A percentile compares a stretch with the other conserved stretches of the same genome.
phyloP scores from a whole-genome alignment of 2,113 vertebrate genomes.

The Halcyon malimbica region DNA sequence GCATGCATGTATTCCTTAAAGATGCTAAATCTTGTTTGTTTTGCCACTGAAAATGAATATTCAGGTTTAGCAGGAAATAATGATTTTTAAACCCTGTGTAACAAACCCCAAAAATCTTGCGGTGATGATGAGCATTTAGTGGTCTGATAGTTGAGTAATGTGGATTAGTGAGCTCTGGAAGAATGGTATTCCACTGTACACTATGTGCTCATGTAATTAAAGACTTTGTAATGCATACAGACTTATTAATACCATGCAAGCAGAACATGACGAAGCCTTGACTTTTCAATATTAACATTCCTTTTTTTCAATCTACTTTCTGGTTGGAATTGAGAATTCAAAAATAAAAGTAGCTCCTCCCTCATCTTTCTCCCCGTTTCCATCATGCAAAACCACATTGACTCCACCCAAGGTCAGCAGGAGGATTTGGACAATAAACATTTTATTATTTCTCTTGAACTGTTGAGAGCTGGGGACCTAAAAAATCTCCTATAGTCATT shows the following conservation, averaged over 20 bases:
- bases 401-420: background rate
- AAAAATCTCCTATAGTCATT: background rate
- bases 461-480: background rate
- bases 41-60: background rate
- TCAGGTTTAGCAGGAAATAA: background rate
- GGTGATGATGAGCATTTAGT: background rate
- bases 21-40: background rate
- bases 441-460: background rate
- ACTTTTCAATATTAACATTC: background rate
- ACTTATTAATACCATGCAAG: background rate
- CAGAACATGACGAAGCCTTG: background rate
- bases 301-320: background rate
- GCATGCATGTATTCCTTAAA: background rate
- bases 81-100: background rate
- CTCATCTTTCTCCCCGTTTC: background rate
- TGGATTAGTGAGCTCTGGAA: background rate
- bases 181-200: background rate
- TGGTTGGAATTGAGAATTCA: background rate
- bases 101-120: background rate
- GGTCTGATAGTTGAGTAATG: background rate
- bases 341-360: background rate
- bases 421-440: background rate
- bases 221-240: background rate
- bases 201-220: background rate
- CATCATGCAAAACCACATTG: background rate